These are phyloP conservation scores for Panthera leo DNA, from an alignment of 2,113 vertebrate genomes.

Conservation along the genomic window DNA sequence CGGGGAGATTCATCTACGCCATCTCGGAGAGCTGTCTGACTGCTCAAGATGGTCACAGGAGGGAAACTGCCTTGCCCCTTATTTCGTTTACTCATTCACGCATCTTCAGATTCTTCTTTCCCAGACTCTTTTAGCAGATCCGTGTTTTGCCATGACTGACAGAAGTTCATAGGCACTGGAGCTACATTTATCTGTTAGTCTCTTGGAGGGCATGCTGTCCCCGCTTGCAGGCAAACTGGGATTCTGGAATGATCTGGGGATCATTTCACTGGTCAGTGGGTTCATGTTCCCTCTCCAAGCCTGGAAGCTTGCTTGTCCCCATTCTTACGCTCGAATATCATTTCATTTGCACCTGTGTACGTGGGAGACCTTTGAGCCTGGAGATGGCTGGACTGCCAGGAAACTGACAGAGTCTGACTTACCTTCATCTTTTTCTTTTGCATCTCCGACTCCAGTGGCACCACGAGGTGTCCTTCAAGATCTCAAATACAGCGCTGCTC, in stretches of 20 bases:
- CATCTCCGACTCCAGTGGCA: neutral
- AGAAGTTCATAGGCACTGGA: neutral
- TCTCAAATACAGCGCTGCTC: neutral
- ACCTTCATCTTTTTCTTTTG: neutral
- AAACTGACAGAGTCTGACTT: neutral
- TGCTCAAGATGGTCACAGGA: neutral
- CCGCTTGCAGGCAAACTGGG: neutral
- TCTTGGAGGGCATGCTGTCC: neutral
- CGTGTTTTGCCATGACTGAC: neutral
- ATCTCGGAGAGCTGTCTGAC: neutral
- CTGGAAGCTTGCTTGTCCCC: neutral
- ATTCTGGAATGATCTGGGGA: neutral
- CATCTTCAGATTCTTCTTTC: neutral
- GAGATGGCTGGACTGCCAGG: neutral
- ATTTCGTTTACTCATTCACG: neutral
- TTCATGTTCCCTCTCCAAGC: neutral
- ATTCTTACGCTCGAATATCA: neutral
- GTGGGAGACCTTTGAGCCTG: neutral
- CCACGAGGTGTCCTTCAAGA: accelerated
- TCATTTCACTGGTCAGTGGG: neutral
- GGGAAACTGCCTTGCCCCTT: neutral
- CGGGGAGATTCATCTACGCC: neutral
- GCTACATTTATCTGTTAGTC: neutral
- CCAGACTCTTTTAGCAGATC: neutral
- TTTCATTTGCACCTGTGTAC: neutral